phyloP scores from a whole-genome alignment of 2,113 vertebrate species.

The Stictonetta naevosa region DNA sequence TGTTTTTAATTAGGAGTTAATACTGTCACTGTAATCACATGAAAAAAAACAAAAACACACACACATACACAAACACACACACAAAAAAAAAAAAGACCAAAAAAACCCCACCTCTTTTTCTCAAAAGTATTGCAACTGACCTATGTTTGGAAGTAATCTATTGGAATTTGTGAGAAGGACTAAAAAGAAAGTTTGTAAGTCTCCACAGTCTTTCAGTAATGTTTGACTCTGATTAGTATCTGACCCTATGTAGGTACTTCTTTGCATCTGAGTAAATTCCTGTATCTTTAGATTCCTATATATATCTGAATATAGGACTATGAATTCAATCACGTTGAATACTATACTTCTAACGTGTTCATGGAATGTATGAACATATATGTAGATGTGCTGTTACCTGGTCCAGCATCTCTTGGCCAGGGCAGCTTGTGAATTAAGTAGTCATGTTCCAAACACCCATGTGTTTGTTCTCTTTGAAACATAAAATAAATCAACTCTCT shows the following conservation, averaged over 20 bases:
- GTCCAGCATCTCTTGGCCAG: not conserved
- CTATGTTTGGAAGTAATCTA: not conserved
- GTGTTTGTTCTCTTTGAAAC: not conserved
- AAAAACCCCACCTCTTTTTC: not conserved
- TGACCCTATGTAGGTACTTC: not conserved
- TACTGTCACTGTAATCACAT: not conserved
- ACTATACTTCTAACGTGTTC: not conserved
- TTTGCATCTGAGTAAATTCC: not conserved
- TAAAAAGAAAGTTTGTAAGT: not conserved
- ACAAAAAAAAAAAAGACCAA: not conserved
- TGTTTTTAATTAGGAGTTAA: not conserved
- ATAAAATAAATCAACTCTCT: not conserved
- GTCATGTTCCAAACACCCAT: not conserved
- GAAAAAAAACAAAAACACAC: not conserved
- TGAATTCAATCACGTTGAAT: not conserved
- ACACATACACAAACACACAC: not conserved
- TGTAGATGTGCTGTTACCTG: not conserved
- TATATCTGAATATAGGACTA: not conserved
- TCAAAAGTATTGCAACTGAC: not conserved
- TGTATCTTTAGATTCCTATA: not conserved
- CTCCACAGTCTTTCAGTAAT: not conserved
- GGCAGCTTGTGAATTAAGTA: not conserved
- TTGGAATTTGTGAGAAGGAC: not conserved
- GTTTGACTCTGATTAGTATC: not conserved
- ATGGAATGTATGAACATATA: not conserved